Base-by-base conservation (phyloP, 2,797 vertebrate genomes). In the Steatocranus sp. region DNA sequence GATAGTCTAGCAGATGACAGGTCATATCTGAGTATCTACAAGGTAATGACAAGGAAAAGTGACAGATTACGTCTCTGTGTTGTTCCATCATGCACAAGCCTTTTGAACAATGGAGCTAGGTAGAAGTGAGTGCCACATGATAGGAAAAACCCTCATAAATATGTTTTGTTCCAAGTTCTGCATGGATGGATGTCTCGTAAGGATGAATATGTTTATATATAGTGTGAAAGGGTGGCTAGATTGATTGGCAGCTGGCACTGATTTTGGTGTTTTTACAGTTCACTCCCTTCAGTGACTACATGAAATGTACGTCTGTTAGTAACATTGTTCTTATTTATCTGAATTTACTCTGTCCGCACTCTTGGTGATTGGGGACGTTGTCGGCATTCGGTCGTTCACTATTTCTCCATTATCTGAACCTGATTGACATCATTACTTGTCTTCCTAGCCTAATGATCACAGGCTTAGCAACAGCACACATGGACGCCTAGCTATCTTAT, bases 41-140 rank as follows among this genome's bases (percentile, higher is more conserved):
- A 94, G 89, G 87, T 94, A 93, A 94, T 92, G 94, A 94, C 94
- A 91, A 80, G 84, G 83, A 90, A 89, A 91, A 88, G 88, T 95
- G 95, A 96, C 91, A 88, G 91, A 96, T 95, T 90, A 93, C 84
- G 88, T 89, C 90, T 89, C 87, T 41, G 88, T 88, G 89, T 91
- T 92, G 90, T 88, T 96, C 91, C 87, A 93, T 96, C 94, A 95
- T 86, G 85, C 82, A 90, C 73, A 46, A 86, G 82, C 74, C 76
- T 83, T 83, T 63, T 92, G 91, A 94, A 85, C 87, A 87, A 94
- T 90, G 75, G 76, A 80, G 46, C 58, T 23, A 46, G 75, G 74
- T 54, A 48, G 87, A 87, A 89, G 88, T 91, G 86, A 87, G 25
- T 85, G 80, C 73, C 79, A 83, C 12, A 3, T 80, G 80, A 91